These are phyloP conservation scores for Megaceryle maxima DNA, from an alignment of 2,113 vertebrate species.

Conservation along the genomic window DNA sequence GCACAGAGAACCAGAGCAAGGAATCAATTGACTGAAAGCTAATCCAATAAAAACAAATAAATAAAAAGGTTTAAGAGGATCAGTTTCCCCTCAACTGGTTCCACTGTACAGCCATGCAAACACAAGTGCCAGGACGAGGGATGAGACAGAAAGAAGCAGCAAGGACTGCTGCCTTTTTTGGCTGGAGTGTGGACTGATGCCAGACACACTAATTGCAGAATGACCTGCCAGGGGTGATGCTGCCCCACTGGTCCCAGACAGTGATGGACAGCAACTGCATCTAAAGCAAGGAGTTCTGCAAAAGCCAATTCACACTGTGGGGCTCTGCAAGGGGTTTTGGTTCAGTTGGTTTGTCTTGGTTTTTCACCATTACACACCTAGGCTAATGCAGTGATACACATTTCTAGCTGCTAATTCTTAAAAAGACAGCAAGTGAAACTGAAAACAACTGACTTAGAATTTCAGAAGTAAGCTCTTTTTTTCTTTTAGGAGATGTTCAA, in stretches of 20 bases:
- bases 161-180: not conserved
- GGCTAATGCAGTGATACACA: not conserved
- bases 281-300: not conserved
- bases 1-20: not conserved
- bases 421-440: not conserved
- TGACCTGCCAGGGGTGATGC: not conserved
- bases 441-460: not conserved
- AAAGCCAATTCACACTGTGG: not conserved
- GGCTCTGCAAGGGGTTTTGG: not conserved
- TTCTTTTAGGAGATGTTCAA: not conserved
- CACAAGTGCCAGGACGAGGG: not conserved
- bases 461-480: not conserved
- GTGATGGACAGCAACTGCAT: not conserved
- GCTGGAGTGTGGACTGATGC: accelerated
- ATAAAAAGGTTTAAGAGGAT: constrained; percentile 28
- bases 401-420: not conserved
- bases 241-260: not conserved
- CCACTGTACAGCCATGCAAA: not conserved
- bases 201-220: not conserved
- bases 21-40: not conserved
- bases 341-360: not conserved
- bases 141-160: not conserved
- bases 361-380: not conserved
- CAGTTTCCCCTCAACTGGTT: not conserved
- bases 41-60: constrained; percentile 39